phyloP scores from a whole-genome alignment of 2,797 vertebrate species.

The Oophaga sylvatica region DNA sequence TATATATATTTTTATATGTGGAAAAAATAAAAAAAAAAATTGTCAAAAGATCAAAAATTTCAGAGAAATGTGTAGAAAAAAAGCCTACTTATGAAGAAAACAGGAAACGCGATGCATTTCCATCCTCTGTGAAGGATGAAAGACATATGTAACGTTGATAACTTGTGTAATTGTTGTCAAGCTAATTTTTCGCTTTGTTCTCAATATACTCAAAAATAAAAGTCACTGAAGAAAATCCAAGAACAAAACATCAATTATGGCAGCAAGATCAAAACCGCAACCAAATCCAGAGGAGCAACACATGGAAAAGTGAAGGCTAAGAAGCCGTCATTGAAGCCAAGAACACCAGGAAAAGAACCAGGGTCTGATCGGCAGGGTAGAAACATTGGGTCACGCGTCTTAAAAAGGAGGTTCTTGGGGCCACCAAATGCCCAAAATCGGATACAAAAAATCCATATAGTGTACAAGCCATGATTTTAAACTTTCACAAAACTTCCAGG shows the following conservation, averaged over 20 bases:
- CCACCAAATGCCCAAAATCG: background rate
- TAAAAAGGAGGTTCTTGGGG: background rate
- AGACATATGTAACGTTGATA: background rate
- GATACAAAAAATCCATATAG: background rate
- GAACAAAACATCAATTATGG: background rate
- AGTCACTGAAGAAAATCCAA: background rate
- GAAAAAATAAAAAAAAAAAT: background rate
- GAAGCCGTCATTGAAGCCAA: background rate
- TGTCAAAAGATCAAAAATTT: background rate
- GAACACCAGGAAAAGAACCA: background rate
- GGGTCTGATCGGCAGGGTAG: background rate
- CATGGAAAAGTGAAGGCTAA: background rate
- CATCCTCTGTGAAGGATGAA: background rate
- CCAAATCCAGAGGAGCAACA: background rate
- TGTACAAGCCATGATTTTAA: too few relatives aligned
- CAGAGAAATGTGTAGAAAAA: background rate
- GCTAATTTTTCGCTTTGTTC: slow-evolving; percentile 19
- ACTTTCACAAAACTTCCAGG: too few relatives aligned
- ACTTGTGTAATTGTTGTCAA: slow-evolving; percentile 12
- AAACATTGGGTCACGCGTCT: background rate
- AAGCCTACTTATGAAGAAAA: background rate
- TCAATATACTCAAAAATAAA: background rate
- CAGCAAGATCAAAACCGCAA: slow-evolving; percentile 7
- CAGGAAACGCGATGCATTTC: background rate
- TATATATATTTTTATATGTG: too few relatives aligned